Conservation (phyloP, 2,113 vertebrate species). For the Bufo gargarizans region DNA sequence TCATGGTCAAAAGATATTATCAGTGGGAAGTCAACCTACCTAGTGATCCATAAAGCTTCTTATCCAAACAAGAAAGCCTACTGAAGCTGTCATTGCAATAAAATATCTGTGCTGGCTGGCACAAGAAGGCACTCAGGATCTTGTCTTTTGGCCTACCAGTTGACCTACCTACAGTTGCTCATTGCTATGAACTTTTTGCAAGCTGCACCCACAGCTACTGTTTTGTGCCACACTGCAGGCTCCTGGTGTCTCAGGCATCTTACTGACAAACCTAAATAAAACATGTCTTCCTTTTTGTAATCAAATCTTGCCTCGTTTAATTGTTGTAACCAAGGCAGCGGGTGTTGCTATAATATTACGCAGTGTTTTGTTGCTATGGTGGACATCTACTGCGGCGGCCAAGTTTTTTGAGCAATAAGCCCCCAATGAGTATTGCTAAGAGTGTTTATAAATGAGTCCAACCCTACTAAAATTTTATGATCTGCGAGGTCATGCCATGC, state of each 20-base stretch:
- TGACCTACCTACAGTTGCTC: not conserved
- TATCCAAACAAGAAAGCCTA: not conserved
- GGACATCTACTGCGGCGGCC: not conserved
- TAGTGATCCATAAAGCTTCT: not conserved
- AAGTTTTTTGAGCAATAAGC: not conserved
- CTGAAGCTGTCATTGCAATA: constrained; percentile 38
- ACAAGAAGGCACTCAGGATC: constrained; percentile 41
- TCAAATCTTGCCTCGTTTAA: constrained; percentile 1
- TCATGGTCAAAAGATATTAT: not conserved
- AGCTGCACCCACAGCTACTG: constrained; percentile 30
- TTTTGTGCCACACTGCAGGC: constrained; percentile 33
- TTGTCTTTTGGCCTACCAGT: not conserved
- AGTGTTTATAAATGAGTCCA: constrained; percentile 13
- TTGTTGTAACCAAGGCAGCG: constrained; percentile 12
- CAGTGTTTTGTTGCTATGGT: constrained; percentile 29
- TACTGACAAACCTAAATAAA: constrained; percentile 49
- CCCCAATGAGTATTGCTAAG: not conserved
- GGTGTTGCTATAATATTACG: constrained; percentile 3
- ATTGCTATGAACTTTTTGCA: not conserved
- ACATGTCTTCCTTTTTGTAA: constrained; percentile 50
- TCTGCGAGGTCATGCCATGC: constrained; percentile 24
- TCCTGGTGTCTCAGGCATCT: constrained; percentile 25
- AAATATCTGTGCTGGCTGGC: constrained; percentile 30
- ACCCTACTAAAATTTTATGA: constrained; percentile 48
- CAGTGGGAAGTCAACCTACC: not conserved